Evolutionary conservation across 1,140 invertebrate species (phyloP).

Genomic region (Bathynomus jamesi): DNA sequence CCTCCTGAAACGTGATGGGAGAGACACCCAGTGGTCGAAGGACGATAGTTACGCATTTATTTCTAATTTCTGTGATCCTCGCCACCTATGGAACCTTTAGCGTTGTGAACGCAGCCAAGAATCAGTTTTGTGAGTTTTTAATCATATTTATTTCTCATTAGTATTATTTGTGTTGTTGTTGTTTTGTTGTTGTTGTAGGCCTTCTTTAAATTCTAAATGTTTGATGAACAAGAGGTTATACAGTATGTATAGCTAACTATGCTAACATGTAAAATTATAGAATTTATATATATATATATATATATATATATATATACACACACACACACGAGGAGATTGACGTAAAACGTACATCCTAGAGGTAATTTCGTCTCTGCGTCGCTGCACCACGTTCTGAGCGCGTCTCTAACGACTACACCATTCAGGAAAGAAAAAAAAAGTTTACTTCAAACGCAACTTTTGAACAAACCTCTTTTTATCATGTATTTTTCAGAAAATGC

Average conservation of each 20-base stretch:
- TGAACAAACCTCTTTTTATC: too few relatives aligned
- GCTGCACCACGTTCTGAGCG: too few relatives aligned
- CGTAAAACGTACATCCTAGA: background rate
- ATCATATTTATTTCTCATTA: background rate
- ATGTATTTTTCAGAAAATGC: too few relatives aligned
- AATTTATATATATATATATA: conserved; percentile 1
- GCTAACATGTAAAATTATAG: background rate
- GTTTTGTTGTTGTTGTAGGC: too few relatives aligned
- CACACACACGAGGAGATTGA: background rate
- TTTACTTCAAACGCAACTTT: too few relatives aligned
- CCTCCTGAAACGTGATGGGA: background rate
- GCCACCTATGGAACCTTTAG: background rate
- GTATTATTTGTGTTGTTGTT: too few relatives aligned
- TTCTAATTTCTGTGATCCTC: background rate
- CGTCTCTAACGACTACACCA: too few relatives aligned
- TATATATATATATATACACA: background rate
- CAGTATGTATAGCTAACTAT: background rate
- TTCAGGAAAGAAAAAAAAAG: too few relatives aligned
- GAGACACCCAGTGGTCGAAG: background rate
- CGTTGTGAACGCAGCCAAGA: background rate
- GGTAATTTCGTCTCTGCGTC: too few relatives aligned
- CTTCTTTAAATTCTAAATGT: too few relatives aligned
- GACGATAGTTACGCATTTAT: background rate
- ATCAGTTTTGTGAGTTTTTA: background rate
- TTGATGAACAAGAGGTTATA: too few relatives aligned